Base-by-base conservation (phyloP, 2,797 vertebrate species). In the Galago senegalensis region DNA sequence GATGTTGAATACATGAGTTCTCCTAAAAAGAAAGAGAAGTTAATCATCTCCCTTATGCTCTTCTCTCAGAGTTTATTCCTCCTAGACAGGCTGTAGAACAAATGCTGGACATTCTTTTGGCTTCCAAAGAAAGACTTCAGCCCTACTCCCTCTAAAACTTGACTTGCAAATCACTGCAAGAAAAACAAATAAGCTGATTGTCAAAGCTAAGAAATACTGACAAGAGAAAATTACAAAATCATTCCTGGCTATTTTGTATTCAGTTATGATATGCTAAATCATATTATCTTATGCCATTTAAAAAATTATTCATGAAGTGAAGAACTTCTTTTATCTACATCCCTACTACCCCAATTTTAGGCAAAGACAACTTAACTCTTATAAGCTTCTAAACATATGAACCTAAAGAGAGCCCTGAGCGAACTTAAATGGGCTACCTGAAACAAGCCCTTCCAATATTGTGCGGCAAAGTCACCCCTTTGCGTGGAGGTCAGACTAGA, bases 191-290 rank as follows among this genome's bases (percentile, higher is more conserved):
- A 89, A 31, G 7, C 3, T 70, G 58, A 72, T 7, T 69, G 89
- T 58, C 6, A 56, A 67, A 93, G 2, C 37, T 82, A 91, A 87
- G 13, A 61, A 77, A 80, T 81, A n/a, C 29, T 69, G 89, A 69
- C 13, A 87, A 95, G 8, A 89, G 16, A 12, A 73, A 79, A 93
- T 79, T 70, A 67, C 1, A 86, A 89, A 89, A 46, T 56, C 43
- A 31, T 87, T 65, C 37, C 69, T 95, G 37, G 72, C 31, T 60
- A 2, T 69, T 53, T 92, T 96, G 93, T 56, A 90, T 81, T 92
- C 3, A 58, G 3, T 34, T 85, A 16, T 56, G 17, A 73, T 34
- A 70, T 23, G 2, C 1, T 56, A 29, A 72, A 31, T 69, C 2
- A 1, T 76, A 56, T 76, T 91, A 37, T 63, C 7, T 14, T 75